Evolutionary conservation across 2,113 vertebrate species (phyloP).

Genomic region (Malurus elegans): DNA sequence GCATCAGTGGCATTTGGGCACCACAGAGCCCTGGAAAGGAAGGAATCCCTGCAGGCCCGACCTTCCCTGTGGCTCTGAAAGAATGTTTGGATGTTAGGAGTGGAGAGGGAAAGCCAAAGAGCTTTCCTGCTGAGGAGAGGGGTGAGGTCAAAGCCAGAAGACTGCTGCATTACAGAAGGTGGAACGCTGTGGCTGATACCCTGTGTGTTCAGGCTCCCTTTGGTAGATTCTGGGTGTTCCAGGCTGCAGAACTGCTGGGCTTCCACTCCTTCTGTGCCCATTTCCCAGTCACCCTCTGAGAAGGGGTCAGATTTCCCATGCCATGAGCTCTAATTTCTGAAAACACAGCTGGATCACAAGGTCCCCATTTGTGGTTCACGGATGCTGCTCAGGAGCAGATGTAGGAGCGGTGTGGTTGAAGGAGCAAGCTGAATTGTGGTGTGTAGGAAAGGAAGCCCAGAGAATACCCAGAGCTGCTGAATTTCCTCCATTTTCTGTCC

Average conservation of each 20-base stretch:
- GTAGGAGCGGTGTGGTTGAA: neutral
- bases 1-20: neutral
- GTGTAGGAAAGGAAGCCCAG: neutral
- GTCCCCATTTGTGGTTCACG: accelerated
- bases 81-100: accelerated
- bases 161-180: accelerated
- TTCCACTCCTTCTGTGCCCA: neutral
- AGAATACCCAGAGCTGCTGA: neutral
- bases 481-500: neutral
- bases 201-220: neutral
- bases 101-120: neutral
- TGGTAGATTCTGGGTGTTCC: neutral
- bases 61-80: accelerated
- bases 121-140: neutral
- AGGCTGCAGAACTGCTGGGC: neutral
- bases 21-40: no score
- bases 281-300: neutral
- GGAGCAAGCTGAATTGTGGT: neutral
- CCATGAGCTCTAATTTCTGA: neutral
- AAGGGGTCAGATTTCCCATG: neutral
- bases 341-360: neutral
- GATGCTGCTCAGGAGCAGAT: neutral
- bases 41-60: neutral
- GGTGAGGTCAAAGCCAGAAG: neutral
- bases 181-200: neutral